Evolutionary conservation across 2,888 invertebrate genomes (phyloP), one percentile per base, ranked within the genome.

Genomic region (Leptopilina drosophilae): DNA sequence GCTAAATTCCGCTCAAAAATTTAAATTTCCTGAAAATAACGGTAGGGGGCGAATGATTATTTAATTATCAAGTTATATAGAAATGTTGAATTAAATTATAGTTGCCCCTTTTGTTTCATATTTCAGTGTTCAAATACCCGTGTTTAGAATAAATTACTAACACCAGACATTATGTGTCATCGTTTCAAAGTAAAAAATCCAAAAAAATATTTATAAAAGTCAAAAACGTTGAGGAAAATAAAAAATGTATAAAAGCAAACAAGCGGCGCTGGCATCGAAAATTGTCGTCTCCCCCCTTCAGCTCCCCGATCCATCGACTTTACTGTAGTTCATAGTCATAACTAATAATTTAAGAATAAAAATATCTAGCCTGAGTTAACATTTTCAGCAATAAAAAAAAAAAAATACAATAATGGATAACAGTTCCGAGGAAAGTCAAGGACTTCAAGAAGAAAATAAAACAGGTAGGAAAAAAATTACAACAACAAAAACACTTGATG

Each of bases 331-430:
- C 42, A 42, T 7, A 7, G 62, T 62, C 20, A 62, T 33, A 33
- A 15, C 0, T 62, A 12, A 9, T 62, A 20, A 42, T 40, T 20
- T 14, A 49, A 46, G 12, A 12, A 12, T 49, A 49, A 49, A 20
- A 8, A 65, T 42, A 40, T 56, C n/a, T 33, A 56, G 53, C 33
- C 5, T 56, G 9, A 59, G 0, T 59, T 59, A 73, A 53, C 5
- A 56, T 26, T 59, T 40, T 73, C 56, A 49, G 12, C n/a, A 64
- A 7, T 56, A 56, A 67, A 26, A 77, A 56, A 26, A 77, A 56
- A 42, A 78, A 1, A 42, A 78, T 6, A 42, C 67, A 76, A 80
- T 75, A 77, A 82, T 80, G 82, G 78, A 82, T 76, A 82, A 80
- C 26, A 82, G 67, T 77, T 67, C 53, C 15, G 82, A 82, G n/a